phyloP scores from a whole-genome alignment of 2,113 vertebrate species.

The Sebastes fasciatus region DNA sequence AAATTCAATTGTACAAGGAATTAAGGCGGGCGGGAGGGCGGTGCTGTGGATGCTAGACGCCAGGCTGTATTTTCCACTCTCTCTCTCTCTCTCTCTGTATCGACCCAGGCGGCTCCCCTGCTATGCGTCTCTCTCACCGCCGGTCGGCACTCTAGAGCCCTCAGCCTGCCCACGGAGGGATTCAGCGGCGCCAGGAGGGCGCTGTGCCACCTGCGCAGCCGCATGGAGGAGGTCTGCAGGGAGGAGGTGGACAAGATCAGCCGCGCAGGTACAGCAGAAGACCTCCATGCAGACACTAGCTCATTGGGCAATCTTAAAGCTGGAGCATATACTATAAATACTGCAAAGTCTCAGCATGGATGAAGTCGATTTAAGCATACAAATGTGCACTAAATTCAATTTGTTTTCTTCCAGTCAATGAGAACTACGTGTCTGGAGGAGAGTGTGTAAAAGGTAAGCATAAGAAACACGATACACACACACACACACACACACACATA shows the following conservation, averaged over 20 bases:
- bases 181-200: conserved; percentile 67
- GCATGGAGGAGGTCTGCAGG: conserved; percentile 76
- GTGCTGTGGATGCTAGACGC: not conserved
- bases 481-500: conserved; percentile 12
- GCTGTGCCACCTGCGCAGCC: conserved; percentile 71
- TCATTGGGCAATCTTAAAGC: too few species aligned
- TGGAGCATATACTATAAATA: not conserved
- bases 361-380: not conserved
- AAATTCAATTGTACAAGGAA: conserved; percentile 39
- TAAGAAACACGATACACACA: conserved; percentile 43
- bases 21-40: not conserved
- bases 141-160: conserved; percentile 38
- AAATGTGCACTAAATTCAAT: not conserved
- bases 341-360: not conserved
- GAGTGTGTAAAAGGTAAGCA: conserved; percentile 72
- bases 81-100: not conserved
- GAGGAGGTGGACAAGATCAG: conserved; percentile 78
- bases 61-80: conserved; percentile 26
- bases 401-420: conserved; percentile 58
- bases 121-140: conserved; percentile 60
- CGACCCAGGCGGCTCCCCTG: conserved; percentile 65
- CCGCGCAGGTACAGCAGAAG: conserved; percentile 55
- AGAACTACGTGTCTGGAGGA: conserved; percentile 56
- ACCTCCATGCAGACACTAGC: not conserved
- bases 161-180: conserved; percentile 51